These are phyloP conservation scores for Xenopus tropicalis DNA, from an alignment of 2,113 vertebrate species.

Conservation along the genomic window UCB_Xtro_10.0 CM004443.2:166616001-166616500, in stretches of 20 bases:
- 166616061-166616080: neutral
- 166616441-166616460: too few species aligned
- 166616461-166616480: too few species aligned
- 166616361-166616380: too few species aligned
- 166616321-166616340: too few species aligned
- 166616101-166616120: neutral
- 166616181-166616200: neutral
- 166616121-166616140: neutral
- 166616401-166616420: too few species aligned
- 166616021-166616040: neutral
- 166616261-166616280: neutral
- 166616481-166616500: too few species aligned
- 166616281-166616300: slow-evolving; percentile 13
- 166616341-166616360: too few species aligned
- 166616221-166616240: slow-evolving; percentile 1
- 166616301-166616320: neutral
- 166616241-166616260: neutral
- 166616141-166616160: neutral
- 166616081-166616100: neutral
- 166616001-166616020: neutral
- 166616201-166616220: neutral
- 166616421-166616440: too few species aligned
- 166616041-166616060: neutral
- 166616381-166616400: too few species aligned
- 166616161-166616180: neutral